These are phyloP conservation scores for Chrysoperla carnea DNA, from an alignment of 1,140 invertebrate species.

Conservation along the genomic window DNA sequence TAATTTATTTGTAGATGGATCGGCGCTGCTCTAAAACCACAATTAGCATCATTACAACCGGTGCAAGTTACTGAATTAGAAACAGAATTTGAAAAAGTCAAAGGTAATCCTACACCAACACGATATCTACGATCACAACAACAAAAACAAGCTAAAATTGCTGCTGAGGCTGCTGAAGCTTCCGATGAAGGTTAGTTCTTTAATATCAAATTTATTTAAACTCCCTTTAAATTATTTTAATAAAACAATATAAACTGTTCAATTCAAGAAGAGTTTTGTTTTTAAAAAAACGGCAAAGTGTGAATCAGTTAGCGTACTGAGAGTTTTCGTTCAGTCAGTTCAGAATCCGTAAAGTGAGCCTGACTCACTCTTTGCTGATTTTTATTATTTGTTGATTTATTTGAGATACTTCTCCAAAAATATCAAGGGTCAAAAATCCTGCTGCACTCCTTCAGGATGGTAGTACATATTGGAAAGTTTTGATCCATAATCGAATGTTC, in stretches of 20 bases:
- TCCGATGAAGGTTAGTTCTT: conserved; percentile 23
- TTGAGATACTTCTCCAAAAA: no score
- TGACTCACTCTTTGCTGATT: no score
- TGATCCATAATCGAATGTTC: no score
- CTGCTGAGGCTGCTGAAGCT: conserved; percentile 26
- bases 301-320: background rate
- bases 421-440: no score
- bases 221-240: conserved; percentile 1
- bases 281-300: no score
- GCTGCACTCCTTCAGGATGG: no score
- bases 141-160: conserved; percentile 45
- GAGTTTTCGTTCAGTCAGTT: no score
- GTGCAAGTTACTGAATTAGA: conserved; percentile 80
- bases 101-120: conserved; percentile 49
- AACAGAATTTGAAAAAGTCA: conserved; percentile 67
- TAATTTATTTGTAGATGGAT: conserved; percentile 56
- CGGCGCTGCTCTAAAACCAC: conserved; percentile 69
- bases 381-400: no score
- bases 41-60: conserved; percentile 71
- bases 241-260: background rate
- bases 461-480: no score
- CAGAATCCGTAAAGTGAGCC: no score
- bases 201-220: no score
- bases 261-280: conserved; percentile 1
- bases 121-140: conserved; percentile 83